Evolutionary conservation across 2,113 vertebrate species (phyloP).

Genomic region (Oreochromis aureus): DNA sequence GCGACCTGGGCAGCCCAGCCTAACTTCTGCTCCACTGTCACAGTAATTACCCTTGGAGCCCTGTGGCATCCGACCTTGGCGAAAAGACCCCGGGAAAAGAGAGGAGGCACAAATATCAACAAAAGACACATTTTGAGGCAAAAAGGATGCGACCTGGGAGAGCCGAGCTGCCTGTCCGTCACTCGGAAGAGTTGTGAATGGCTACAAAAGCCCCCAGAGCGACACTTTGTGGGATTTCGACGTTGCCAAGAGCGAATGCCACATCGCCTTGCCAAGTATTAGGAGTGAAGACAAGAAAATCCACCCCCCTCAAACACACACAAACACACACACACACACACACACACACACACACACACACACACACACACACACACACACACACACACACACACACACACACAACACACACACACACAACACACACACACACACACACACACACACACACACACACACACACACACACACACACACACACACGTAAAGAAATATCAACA

Average conservation of each 20-base stretch:
- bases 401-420: not conserved
- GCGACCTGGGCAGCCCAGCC: constrained; percentile 47
- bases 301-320: not conserved
- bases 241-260: constrained; percentile 63
- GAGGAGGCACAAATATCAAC: constrained; percentile 40
- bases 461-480: not conserved
- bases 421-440: not conserved
- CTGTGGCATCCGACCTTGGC: constrained; percentile 31
- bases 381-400: not conserved
- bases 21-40: constrained; percentile 53
- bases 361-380: not conserved
- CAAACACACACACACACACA: not conserved
- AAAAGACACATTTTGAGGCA: constrained; percentile 45
- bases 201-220: constrained; percentile 56
- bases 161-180: constrained; percentile 63
- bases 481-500: constrained; percentile 60
- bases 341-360: rapidly evolving
- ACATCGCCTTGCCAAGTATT: constrained; percentile 57
- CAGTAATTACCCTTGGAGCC: constrained; percentile 63
- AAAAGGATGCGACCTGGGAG: constrained; percentile 43
- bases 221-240: constrained; percentile 57
- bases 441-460: not conserved
- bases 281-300: constrained; percentile 56
- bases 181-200: constrained; percentile 45
- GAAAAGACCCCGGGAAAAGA: constrained; percentile 26